A percentile compares a stretch with the other conserved stretches of the same genome.
phyloP scores from a whole-genome alignment of 1,140 invertebrate species.

The Aphidius ervi region DNA sequence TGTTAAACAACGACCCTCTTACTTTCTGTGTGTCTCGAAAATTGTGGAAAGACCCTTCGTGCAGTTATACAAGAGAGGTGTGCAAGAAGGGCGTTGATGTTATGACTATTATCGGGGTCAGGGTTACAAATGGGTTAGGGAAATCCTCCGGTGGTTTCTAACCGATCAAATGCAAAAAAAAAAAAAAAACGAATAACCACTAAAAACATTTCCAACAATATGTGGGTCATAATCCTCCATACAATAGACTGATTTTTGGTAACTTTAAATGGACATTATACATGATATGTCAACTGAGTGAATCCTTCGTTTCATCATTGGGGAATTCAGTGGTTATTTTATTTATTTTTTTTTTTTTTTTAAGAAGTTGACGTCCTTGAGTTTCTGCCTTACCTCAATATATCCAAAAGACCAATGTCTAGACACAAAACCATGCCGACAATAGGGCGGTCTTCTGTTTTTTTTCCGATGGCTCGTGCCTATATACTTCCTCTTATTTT shows the following conservation, averaged over 20 bases:
- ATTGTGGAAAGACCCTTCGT: conserved; percentile 9
- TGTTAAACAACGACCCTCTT: too few relatives aligned
- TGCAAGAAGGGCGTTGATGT: conserved; percentile 22
- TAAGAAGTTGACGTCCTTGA: conserved; percentile 16
- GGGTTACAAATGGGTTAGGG: conserved; percentile 21
- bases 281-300: too few relatives aligned
- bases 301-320: too few relatives aligned
- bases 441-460: conserved; percentile 20
- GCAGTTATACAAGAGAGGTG: conserved; percentile 13
- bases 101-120: conserved; percentile 20
- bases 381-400: neutral
- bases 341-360: conserved; percentile 1
- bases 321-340: neutral
- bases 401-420: neutral
- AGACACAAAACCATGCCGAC: conserved; percentile 21
- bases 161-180: too few relatives aligned
- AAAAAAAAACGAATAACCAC: too few relatives aligned
- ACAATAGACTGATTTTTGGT: too few relatives aligned
- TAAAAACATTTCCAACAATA: too few relatives aligned
- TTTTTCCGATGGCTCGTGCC: conserved; percentile 33
- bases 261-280: too few relatives aligned
- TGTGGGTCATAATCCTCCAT: too few relatives aligned
- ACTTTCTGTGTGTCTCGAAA: neutral
- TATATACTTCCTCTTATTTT: conserved; percentile 24
- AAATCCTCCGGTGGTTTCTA: conserved; percentile 12